Percentiles rank a stretch among this genome's conserved stretches.
Evolutionary conservation across 1,140 invertebrate species (phyloP).

Genomic region (Goniozus legneri): DNA sequence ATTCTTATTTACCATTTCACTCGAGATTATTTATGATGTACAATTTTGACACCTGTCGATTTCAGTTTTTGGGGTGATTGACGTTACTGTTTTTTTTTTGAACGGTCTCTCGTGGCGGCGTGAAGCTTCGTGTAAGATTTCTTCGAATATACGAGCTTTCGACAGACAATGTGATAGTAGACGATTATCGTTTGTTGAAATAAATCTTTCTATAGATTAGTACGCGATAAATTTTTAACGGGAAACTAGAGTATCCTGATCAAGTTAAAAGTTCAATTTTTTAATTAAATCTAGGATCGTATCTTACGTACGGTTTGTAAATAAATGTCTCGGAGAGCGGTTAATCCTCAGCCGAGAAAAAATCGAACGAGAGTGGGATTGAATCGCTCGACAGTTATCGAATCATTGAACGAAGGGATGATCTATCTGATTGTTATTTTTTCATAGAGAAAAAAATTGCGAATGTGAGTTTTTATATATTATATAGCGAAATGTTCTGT

Average conservation of each 20-base stretch:
- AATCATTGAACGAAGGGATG: no score
- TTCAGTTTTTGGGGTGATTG: no score
- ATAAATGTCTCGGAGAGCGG: not conserved
- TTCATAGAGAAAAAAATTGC: no score
- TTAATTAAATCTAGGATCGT: conserved; percentile 8
- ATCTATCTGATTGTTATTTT: no score
- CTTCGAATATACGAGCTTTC: not conserved
- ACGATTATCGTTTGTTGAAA: conserved; percentile 9
- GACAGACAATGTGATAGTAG: conserved; percentile 15
- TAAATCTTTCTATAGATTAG: not conserved
- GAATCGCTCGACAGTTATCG: no score
- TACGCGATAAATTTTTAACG: not conserved
- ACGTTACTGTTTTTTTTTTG: no score
- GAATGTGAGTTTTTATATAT: conserved; percentile 11
- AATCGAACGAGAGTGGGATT: no score
- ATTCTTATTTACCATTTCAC: no score
- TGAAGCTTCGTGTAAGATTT: not conserved
- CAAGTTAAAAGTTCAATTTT: conserved; percentile 28
- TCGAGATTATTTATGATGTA: no score
- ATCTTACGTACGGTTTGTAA: not conserved
- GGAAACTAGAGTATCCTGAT: conserved; percentile 17
- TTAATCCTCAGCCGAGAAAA: not conserved
- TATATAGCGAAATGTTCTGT: not conserved
- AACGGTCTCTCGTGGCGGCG: no score
- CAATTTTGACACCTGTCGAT: no score